Conservation (phyloP, 1,140 invertebrate genomes). For the Apis florea region DNA sequence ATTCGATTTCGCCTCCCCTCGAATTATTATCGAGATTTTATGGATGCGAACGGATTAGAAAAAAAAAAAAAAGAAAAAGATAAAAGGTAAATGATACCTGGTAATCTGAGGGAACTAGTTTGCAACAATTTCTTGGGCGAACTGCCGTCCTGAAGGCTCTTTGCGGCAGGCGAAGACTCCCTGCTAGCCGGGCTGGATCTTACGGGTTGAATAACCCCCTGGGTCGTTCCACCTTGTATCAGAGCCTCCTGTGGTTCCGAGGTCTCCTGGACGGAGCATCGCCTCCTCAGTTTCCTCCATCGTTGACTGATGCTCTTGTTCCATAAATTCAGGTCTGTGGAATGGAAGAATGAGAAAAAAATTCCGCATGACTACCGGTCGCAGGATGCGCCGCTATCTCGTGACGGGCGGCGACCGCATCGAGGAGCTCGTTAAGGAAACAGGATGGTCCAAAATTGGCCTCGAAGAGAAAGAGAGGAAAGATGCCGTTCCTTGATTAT, state of each 20-base stretch:
- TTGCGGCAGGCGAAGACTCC: conserved; percentile 75
- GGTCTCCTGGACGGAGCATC: conserved; percentile 84
- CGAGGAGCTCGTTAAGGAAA: conserved; percentile 9
- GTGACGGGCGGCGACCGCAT: not conserved
- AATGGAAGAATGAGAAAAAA: conserved; percentile 65
- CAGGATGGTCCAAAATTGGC: conserved; percentile 10
- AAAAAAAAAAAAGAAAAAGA: too few species aligned
- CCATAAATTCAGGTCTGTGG: conserved; percentile 85
- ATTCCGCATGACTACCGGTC: conserved; percentile 1
- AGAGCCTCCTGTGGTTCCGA: conserved; percentile 77
- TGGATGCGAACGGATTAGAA: too few species aligned
- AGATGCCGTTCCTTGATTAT: conserved; percentile 26
- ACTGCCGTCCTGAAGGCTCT: conserved; percentile 67
- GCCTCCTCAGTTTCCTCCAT: conserved; percentile 85
- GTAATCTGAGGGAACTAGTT: conserved; percentile 83
- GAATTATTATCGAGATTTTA: not conserved
- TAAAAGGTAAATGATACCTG: conserved; percentile 72
- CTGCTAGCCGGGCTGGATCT: conserved; percentile 77
- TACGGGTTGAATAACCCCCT: conserved; percentile 72
- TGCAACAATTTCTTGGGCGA: conserved; percentile 81
- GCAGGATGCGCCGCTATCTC: conserved; percentile 7
- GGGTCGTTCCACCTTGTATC: conserved; percentile 71
- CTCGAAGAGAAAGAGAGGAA: not conserved
- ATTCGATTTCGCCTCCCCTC: too few species aligned
- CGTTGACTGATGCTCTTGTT: conserved; percentile 87